A percentile compares a stretch with the other conserved stretches of the same genome.
Evolutionary conservation across 1,140 invertebrate genomes (phyloP).

Genomic region (Acyrthosiphon pisum): DNA sequence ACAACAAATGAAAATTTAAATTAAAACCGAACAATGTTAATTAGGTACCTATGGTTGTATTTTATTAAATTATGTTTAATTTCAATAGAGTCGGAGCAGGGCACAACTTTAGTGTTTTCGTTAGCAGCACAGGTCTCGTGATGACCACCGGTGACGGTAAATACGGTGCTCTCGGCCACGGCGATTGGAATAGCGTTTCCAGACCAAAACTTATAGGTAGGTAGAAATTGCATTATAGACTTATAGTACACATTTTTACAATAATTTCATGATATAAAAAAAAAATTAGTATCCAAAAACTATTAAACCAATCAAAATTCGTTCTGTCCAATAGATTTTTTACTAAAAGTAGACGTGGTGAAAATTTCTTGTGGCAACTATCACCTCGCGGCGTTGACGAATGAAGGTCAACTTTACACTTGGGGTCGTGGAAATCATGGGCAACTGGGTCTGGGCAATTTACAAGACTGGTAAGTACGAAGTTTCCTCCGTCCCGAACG

Average conservation of each 20-base stretch:
- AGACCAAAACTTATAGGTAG: constrained; percentile 73
- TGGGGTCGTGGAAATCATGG: constrained; percentile 75
- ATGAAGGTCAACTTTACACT: constrained; percentile 71
- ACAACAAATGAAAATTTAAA: neutral
- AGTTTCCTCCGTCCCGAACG: too few species aligned
- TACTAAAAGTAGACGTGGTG: constrained; percentile 70
- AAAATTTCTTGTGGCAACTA: constrained; percentile 71
- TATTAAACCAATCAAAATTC: neutral
- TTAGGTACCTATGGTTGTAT: neutral
- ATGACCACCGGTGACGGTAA: constrained; percentile 76
- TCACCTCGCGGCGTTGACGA: constrained; percentile 73
- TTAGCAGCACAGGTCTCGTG: constrained; percentile 74
- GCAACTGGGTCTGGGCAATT: constrained; percentile 71
- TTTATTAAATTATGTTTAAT: neutral
- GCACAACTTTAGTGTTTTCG: constrained; percentile 71
- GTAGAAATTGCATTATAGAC: constrained; percentile 60
- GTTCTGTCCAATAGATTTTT: constrained; percentile 62
- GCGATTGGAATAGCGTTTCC: constrained; percentile 68
- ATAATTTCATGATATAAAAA: neutral
- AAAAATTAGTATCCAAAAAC: constrained; percentile 61
- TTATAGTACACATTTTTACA: neutral
- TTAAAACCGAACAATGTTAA: neutral
- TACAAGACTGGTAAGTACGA: constrained; percentile 65
- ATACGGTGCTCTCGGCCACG: constrained; percentile 74
- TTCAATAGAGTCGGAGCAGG: constrained; percentile 66